Percentiles rank a stretch among this genome's conserved stretches.
Evolutionary conservation across 1,140 invertebrate genomes (phyloP).

Genomic region (Meteorus sp.): DNA sequence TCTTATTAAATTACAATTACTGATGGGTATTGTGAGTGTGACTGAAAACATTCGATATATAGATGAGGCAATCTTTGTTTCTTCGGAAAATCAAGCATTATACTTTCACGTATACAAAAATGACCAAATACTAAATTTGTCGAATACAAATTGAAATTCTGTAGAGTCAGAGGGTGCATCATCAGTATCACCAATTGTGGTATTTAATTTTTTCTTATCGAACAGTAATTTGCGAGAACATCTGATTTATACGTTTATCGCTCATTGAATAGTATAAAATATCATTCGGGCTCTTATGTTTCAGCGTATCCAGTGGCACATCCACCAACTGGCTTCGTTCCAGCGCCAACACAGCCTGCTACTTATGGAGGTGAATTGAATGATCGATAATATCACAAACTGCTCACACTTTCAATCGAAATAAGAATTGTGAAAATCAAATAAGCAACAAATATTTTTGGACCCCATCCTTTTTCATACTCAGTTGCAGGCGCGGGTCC

Average conservation of each 20-base stretch:
- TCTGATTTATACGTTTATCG: too few relatives aligned
- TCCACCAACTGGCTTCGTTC: slow-evolving; percentile 60
- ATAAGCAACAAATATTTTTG: too few relatives aligned
- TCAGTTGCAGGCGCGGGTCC: slow-evolving; percentile 66
- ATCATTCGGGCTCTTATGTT: slow-evolving; percentile 47
- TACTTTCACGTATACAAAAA: neutral
- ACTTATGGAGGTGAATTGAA: slow-evolving; percentile 52
- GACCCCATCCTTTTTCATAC: neutral
- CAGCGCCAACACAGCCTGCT: slow-evolving; percentile 57
- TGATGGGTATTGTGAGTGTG: neutral
- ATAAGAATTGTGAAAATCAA: too few relatives aligned
- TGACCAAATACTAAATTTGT: too few relatives aligned
- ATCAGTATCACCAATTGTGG: slow-evolving; percentile 49
- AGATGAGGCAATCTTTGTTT: slow-evolving; percentile 11
- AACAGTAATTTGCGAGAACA: too few relatives aligned
- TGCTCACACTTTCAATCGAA: too few relatives aligned
- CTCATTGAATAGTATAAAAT: too few relatives aligned
- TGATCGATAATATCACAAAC: too few relatives aligned
- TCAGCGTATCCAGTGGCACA: slow-evolving; percentile 61
- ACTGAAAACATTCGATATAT: slow-evolving; percentile 11
- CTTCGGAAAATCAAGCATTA: neutral
- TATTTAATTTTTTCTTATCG: too few relatives aligned
- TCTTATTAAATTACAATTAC: too few relatives aligned
- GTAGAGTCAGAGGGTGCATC: slow-evolving; percentile 36
- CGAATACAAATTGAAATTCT: neutral